Evolutionary conservation across 2,888 invertebrate species (phyloP).

Genomic region (Mimumesa dahlbomi): DNA sequence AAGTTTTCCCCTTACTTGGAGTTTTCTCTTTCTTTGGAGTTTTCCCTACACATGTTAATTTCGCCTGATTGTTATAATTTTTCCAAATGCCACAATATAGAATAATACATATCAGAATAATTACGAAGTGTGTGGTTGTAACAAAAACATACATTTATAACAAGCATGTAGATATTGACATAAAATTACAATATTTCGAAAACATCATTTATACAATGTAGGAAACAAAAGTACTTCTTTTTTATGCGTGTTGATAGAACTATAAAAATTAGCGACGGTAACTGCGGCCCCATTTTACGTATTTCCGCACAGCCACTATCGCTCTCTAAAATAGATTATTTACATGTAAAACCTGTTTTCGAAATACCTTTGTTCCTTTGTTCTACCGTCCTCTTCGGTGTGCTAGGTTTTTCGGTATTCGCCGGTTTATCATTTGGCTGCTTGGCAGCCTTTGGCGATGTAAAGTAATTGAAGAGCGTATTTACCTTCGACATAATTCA

Average conservation of each 20-base stretch:
- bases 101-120: no score
- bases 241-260: neutral
- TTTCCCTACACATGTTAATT: slow-evolving; percentile 10
- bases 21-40: no score
- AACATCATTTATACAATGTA: no score
- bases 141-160: no score
- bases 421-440: slow-evolving; percentile 48
- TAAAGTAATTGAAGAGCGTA: slow-evolving; percentile 87
- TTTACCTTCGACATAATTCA: slow-evolving; percentile 80
- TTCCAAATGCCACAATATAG: no score
- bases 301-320: neutral
- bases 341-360: slow-evolving; percentile 39
- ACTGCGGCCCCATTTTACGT: neutral
- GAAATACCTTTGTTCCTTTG: slow-evolving; percentile 51
- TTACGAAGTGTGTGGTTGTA: no score
- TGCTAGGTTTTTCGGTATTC: slow-evolving; percentile 20
- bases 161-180: no score
- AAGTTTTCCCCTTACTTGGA: slow-evolving; percentile 13
- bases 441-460: slow-evolving; percentile 74
- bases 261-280: neutral
- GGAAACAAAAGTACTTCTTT: neutral
- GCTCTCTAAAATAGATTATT: neutral
- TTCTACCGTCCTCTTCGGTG: slow-evolving; percentile 49
- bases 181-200: no score
- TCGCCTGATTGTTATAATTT: no score